Evolutionary conservation across 2,888 invertebrate genomes (phyloP).

Genomic region (Pocota personata): DNA sequence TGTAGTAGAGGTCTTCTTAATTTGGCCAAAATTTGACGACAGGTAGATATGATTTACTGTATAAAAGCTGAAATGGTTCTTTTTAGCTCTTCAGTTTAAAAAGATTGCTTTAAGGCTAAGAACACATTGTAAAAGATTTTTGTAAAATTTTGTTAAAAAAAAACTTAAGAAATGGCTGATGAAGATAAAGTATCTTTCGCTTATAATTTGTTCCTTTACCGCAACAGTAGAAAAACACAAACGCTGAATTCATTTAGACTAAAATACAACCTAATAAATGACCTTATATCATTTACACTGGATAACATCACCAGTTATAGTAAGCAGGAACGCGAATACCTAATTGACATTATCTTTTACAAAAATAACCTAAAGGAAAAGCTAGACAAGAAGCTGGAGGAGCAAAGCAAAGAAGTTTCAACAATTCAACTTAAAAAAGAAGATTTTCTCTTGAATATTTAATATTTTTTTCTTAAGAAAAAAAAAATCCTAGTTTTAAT

Average conservation of each 20-base stretch:
- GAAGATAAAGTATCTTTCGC: background rate
- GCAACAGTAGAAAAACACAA: background rate
- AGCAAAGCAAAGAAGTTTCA: background rate
- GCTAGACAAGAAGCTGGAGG: background rate
- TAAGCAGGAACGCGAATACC: constrained; percentile 15
- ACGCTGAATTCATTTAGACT: background rate
- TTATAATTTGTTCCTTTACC: constrained; percentile 25
- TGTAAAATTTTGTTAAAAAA: background rate
- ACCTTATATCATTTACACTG: background rate
- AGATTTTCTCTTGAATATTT: background rate
- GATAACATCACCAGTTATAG: constrained; percentile 17
- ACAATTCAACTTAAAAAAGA: background rate
- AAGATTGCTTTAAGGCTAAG: no score
- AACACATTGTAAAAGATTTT: no score
- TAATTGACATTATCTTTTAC: constrained; percentile 7
- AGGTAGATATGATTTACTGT: no score
- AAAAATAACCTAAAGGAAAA: background rate
- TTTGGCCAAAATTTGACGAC: no score
- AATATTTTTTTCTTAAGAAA: no score
- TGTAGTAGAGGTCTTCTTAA: no score
- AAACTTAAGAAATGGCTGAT: background rate
- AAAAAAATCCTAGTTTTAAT: no score
- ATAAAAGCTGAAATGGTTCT: no score
- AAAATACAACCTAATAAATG: constrained; percentile 13
- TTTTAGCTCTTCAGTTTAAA: no score